Evolutionary conservation across 2,113 vertebrate genomes (phyloP), one percentile per base, ranked within the genome.

Genomic region (Menidia beryllina): DNA sequence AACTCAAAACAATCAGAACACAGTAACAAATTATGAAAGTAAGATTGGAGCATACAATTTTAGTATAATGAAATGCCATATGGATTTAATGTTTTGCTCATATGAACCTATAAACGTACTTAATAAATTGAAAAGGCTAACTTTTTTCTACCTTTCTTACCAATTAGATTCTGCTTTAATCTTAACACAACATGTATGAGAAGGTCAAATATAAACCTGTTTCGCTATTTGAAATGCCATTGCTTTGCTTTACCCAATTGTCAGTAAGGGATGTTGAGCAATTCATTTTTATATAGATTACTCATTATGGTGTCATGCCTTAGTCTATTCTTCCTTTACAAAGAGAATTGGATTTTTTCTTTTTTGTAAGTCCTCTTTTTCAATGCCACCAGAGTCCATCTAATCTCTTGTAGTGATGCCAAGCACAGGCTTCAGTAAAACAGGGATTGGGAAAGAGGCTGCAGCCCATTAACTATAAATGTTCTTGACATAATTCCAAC

Each of bases 391-490:
- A 49, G 61, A 83, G 56, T 36, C 41, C n/a, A 54, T 65, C 68
- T 78, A 81, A 85, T 79, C 77, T 77, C 47, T 38, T 67, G 41
- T 48, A 41, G 25, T 2, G 5, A 34, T 10, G 5, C 5, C 41
- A 30, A 38, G 27, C 30, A 48, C 57, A 74, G 74, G 45, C 64
- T 47, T 50, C 56, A 66, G 30, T 70, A 26, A 74, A 80, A 63
- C 3, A 10, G 30, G 64, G 56, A 59, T 55, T 76, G 69, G n/a
- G 58, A 56, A 58, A 36, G 54, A 49, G 57, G 56, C 56, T 38
- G 47, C 49, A 19, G 54, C 58, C 53, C 21, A 23, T 15, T 48
- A 24, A 43, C 39, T 62, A 25, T 23, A 70, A 69, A 77, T 54
- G 34, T 2, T 56, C 55, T 61, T 51, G 23, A 65, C 43, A 45